Conservation (phyloP, 2,113 vertebrate genomes). For the Dunckerocampus dactyliophorus region DNA sequence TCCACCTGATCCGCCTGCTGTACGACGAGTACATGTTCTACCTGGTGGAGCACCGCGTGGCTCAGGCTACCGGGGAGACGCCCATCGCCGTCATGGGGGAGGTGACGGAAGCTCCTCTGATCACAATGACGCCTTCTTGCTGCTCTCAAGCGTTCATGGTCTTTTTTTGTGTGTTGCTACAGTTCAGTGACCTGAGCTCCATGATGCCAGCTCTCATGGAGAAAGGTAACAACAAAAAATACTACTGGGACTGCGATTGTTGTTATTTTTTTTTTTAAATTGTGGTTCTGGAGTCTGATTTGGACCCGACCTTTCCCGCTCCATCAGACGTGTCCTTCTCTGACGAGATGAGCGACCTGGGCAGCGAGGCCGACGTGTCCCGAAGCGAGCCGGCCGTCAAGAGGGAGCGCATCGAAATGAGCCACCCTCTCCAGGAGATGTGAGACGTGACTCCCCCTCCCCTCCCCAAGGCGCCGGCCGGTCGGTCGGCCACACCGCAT, state of each 20-base stretch:
- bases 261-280: not conserved
- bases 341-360: slow-evolving; percentile 80
- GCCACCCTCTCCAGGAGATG: slow-evolving; percentile 87
- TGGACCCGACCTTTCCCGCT: not conserved
- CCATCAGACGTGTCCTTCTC: slow-evolving; percentile 68
- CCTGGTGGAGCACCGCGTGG: slow-evolving; percentile 95
- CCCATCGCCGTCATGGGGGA: slow-evolving; percentile 98
- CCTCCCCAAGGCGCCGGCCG: not conserved
- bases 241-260: not conserved
- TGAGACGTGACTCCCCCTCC: slow-evolving; percentile 49
- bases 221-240: no score
- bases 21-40: slow-evolving; percentile 99
- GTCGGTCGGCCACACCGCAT: slow-evolving; percentile 6
- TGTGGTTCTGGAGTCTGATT: not conserved
- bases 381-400: slow-evolving; percentile 84
- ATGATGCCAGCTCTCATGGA: slow-evolving; percentile 86
- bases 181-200: slow-evolving; percentile 90
- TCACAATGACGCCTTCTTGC: not conserved
- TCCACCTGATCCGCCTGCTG: slow-evolving; percentile 95
- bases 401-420: slow-evolving; percentile 84
- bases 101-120: slow-evolving; percentile 67
- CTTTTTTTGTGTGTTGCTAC: slow-evolving; percentile 13
- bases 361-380: slow-evolving; percentile 73
- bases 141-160: not conserved
- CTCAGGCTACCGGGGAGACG: slow-evolving; percentile 90